Conservation (phyloP, 2,888 invertebrate genomes). For the Cynaeus angustus region DNA sequence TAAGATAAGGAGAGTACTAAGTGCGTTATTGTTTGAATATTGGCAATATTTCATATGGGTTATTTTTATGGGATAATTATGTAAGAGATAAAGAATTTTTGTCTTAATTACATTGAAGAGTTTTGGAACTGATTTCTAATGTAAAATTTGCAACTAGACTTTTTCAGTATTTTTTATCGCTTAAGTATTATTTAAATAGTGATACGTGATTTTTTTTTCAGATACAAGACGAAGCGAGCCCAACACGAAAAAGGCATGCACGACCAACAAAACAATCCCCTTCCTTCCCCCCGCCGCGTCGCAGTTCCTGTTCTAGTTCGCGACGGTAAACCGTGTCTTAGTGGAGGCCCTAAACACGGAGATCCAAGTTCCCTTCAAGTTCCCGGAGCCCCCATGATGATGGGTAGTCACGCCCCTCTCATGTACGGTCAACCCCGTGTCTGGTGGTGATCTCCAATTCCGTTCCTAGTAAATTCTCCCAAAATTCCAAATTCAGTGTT, state of each 20-base stretch:
- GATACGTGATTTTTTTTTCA: slow-evolving; percentile 64
- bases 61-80: slow-evolving; percentile 27
- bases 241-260: slow-evolving; percentile 92
- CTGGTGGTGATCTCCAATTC: slow-evolving; percentile 61
- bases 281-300: slow-evolving; percentile 90
- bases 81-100: too few relatives aligned
- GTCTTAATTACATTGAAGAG: too few relatives aligned
- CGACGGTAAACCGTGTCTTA: slow-evolving; percentile 93
- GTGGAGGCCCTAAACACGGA: slow-evolving; percentile 71
- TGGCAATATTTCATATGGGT: slow-evolving; percentile 37
- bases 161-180: too few relatives aligned
- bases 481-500: slow-evolving; percentile 13
- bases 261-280: slow-evolving; percentile 71
- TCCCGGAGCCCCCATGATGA: slow-evolving; percentile 66
- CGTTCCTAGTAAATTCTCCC: slow-evolving; percentile 4
- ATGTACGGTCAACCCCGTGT: slow-evolving; percentile 71
- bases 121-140: too few relatives aligned
- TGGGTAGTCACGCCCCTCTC: slow-evolving; percentile 64
- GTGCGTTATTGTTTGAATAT: slow-evolving; percentile 36
- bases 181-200: too few relatives aligned
- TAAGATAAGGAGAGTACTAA: slow-evolving; percentile 39
- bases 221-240: slow-evolving; percentile 98
- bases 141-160: too few relatives aligned
- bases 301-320: slow-evolving; percentile 96
- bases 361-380: slow-evolving; percentile 61